A percentile compares a stretch with the other conserved stretches of the same genome.
phyloP scores from a whole-genome alignment of 2,888 invertebrate species.

The Parochlus steinenii region DNA sequence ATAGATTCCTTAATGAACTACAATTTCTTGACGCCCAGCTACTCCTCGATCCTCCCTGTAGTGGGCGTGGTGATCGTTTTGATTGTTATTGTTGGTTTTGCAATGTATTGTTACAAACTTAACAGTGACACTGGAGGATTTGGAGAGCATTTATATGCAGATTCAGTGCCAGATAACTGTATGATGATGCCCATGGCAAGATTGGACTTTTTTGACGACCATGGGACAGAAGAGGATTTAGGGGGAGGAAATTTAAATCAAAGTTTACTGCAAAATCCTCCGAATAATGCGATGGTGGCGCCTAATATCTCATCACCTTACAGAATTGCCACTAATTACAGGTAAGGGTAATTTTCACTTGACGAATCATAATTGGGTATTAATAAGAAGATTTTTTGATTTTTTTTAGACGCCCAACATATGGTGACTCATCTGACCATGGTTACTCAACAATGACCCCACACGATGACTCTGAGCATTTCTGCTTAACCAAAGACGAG shows the following conservation, averaged over 20 bases:
- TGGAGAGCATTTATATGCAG: slow-evolving; percentile 33
- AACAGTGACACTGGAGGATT: slow-evolving; percentile 28
- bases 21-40: slow-evolving; percentile 27
- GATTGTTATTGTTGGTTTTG: slow-evolving; percentile 62
- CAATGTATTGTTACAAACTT: slow-evolving; percentile 70
- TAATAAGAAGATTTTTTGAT: too few species aligned
- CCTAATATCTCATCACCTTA: slow-evolving; percentile 57
- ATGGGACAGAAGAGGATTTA: slow-evolving; percentile 26
- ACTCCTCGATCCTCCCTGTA: slow-evolving; percentile 71
- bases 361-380: too few species aligned
- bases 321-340: slow-evolving; percentile 64
- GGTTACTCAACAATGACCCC: slow-evolving; percentile 92
- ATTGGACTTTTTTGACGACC: slow-evolving; percentile 51
- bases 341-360: too few species aligned
- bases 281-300: slow-evolving; percentile 44
- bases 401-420: too few species aligned
- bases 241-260: slow-evolving; percentile 39
- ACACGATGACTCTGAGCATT: slow-evolving; percentile 74
- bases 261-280: slow-evolving; percentile 46
- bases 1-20: slow-evolving; percentile 12
- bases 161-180: slow-evolving; percentile 37
- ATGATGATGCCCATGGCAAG: slow-evolving; percentile 48
- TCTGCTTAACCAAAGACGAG: slow-evolving; percentile 55
- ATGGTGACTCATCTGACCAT: slow-evolving; percentile 64
- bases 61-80: slow-evolving; percentile 72